Conservation (phyloP, 1,140 invertebrate genomes). For the Mylabris phalerata region DNA sequence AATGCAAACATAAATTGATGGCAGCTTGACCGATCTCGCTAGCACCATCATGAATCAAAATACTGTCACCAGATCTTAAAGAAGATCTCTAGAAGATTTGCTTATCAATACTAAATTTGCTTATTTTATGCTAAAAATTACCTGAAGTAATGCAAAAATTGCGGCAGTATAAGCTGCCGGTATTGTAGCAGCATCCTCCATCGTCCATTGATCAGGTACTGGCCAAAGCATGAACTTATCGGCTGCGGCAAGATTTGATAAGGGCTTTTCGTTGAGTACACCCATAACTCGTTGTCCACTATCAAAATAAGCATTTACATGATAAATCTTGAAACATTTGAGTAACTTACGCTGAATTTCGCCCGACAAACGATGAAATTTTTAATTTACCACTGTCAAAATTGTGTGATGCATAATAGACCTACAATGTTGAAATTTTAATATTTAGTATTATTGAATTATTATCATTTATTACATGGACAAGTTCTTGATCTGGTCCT, state of each 20-base stretch:
- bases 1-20: slow-evolving; percentile 67
- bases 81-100: no score
- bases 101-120: no score
- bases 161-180: slow-evolving; percentile 81
- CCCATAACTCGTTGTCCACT: no score
- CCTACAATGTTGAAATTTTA: no score
- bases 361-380: slow-evolving; percentile 73
- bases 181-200: slow-evolving; percentile 83
- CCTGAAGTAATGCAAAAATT: slow-evolving; percentile 66
- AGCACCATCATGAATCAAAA: slow-evolving; percentile 72
- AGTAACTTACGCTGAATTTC: slow-evolving; percentile 63
- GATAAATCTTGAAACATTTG: slow-evolving; percentile 28
- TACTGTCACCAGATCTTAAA: background rate
- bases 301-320: no score
- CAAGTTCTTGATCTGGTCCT: no score
- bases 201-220: slow-evolving; percentile 64
- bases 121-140: background rate
- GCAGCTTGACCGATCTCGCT: slow-evolving; percentile 85
- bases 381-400: slow-evolving; percentile 53
- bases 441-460: no score
- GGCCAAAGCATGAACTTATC: slow-evolving; percentile 82
- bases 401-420: no score
- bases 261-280: background rate
- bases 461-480: no score
- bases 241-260: slow-evolving; percentile 60